Conservation (phyloP, 2,113 vertebrate genomes). For the Callaeas wilsoni region DNA sequence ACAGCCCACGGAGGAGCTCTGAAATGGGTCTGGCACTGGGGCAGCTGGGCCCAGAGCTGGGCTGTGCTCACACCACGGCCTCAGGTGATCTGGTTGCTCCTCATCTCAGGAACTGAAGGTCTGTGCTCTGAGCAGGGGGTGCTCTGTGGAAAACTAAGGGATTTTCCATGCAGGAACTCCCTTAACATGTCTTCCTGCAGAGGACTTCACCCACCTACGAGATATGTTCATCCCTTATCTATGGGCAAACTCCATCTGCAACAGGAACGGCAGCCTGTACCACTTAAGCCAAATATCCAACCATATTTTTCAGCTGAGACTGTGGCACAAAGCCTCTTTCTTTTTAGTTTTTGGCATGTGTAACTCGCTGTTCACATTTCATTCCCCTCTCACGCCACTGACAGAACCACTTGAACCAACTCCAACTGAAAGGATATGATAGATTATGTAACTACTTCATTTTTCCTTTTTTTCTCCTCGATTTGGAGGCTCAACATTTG, state of each 20-base stretch:
- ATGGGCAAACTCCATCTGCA: not conserved
- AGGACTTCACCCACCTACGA: not conserved
- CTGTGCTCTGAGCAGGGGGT: not conserved
- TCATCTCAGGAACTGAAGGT: not conserved
- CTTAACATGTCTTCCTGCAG: rapidly evolving
- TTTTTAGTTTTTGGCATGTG: not conserved
- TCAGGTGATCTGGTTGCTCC: not conserved
- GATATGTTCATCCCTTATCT: not conserved
- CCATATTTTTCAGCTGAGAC: not conserved
- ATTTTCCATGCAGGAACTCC: not conserved
- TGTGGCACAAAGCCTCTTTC: not conserved
- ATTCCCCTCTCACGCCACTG: not conserved
- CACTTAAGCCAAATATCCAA: not conserved
- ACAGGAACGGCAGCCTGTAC: not conserved
- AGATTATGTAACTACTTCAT: not conserved
- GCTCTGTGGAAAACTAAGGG: not conserved
- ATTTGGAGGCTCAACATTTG: not conserved
- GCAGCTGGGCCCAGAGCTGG: not conserved
- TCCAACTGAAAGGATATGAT: not conserved
- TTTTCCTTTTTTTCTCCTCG: not conserved
- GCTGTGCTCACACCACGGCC: not conserved
- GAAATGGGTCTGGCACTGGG: not conserved
- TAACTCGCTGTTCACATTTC: not conserved
- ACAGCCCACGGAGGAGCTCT: not conserved
- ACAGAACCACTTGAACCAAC: not conserved